These are phyloP conservation scores for Isichthys henryi DNA, from an alignment of 2,113 vertebrate genomes.

Conservation along the genomic window DNA sequence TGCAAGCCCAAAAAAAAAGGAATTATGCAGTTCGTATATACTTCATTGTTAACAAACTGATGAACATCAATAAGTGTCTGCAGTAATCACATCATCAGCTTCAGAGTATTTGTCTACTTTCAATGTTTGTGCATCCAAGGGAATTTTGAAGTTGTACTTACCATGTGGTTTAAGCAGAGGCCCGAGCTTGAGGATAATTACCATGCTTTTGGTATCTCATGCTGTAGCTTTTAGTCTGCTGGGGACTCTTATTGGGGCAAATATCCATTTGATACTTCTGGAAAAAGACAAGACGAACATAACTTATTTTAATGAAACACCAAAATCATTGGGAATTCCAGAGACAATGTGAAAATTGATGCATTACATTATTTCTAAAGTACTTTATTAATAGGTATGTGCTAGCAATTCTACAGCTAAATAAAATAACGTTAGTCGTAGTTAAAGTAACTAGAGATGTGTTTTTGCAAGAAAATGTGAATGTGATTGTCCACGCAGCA, in stretches of 20 bases:
- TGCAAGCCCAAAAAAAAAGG: neutral
- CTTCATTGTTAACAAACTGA: neutral
- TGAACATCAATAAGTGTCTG: neutral
- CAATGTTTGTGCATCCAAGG: constrained; percentile 38
- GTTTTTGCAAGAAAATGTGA: neutral
- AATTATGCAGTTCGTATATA: neutral
- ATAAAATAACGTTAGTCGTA: neutral
- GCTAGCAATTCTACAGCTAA: neutral
- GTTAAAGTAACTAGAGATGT: neutral
- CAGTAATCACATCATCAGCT: constrained; percentile 24
- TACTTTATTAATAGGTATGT: neutral
- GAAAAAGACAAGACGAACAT: constrained; percentile 19
- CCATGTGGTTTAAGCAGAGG: constrained; percentile 47
- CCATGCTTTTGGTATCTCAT: constrained; percentile 45
- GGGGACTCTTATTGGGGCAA: constrained; percentile 46
- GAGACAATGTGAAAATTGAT: neutral
- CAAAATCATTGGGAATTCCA: constrained; percentile 18
- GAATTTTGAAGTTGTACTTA: constrained; percentile 41
- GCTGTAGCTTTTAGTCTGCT: constrained; percentile 50
- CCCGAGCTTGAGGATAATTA: constrained; percentile 53
- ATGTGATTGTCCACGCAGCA: neutral
- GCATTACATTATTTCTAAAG: neutral
- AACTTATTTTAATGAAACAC: constrained; percentile 29
- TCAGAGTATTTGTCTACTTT: constrained; percentile 25
- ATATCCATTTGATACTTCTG: constrained; percentile 47